Evolutionary conservation across 1,140 invertebrate genomes (phyloP).

Genomic region (Trichomalopsis sarcophagae): DNA sequence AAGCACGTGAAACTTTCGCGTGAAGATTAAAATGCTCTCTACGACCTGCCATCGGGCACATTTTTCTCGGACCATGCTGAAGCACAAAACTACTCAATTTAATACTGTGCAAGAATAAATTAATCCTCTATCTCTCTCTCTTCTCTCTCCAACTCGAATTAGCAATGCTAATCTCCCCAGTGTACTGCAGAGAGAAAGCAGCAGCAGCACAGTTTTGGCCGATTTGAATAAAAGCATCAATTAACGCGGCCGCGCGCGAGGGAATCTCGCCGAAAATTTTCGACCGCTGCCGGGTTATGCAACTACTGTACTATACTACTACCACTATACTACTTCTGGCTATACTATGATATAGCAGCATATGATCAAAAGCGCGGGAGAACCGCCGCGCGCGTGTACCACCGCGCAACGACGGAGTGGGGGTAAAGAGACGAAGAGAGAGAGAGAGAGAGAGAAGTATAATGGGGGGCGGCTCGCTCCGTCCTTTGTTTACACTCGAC

Average conservation of each 20-base stretch:
- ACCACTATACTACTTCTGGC: too few species aligned
- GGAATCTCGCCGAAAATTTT: neutral
- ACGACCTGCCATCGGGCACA: neutral
- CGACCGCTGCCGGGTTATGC: neutral
- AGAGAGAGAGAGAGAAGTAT: neutral
- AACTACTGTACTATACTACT: neutral
- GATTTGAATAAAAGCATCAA: constrained; percentile 43
- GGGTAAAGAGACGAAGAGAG: neutral
- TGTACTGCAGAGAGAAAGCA: neutral
- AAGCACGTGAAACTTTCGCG: too few species aligned
- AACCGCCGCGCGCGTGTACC: neutral
- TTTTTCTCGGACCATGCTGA: neutral
- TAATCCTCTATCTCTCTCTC: neutral
- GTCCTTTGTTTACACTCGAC: constrained; percentile 42
- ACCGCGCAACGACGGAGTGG: neutral
- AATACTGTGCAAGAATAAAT: constrained; percentile 25
- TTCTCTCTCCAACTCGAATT: constrained; percentile 14
- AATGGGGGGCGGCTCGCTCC: neutral
- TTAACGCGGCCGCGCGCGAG: neutral
- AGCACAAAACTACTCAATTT: constrained; percentile 34
- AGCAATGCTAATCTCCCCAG: constrained; percentile 38
- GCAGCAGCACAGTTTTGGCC: neutral
- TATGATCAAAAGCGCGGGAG: constrained; percentile 18
- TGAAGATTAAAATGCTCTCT: too few species aligned
- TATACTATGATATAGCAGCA: neutral